Base-by-base conservation (phyloP, 1,140 invertebrate species). In the Oncopeltus fasciatus region DNA sequence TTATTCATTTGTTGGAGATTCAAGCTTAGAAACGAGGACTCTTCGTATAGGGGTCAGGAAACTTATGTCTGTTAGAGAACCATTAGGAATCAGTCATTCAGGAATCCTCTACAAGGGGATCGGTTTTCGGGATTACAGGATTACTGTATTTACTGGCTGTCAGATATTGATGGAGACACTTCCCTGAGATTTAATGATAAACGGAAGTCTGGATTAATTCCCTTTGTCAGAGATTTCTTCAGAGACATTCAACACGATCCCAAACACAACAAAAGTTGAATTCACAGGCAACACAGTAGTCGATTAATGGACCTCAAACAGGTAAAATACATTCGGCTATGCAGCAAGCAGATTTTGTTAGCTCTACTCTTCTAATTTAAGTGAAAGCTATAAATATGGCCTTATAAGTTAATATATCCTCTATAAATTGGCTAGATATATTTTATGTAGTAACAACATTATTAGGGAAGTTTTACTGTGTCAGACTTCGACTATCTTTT, bases 1-100 rank as follows among this genome's bases (percentile, higher is more conserved):
- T 28, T 93, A 92, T 70, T 91, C 89, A 70, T 93, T 92, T 68
- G 86, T 94, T 31, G 86, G 83, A 1, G 89, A 93, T 70, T 84
- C 91, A 0, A 83, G 83, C 12, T 80, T 86, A 57, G 83, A 88
- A 71, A 84, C 83, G 60, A 80, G 90, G 63, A 92, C 90, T 0
- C 75, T 88, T 14, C 73, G 90, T 60, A 88, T 93, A 66, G 88
- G 87, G 18, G 83, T 92, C 27, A 83, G 89, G 64, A 93, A 88
- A 72, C 78, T 88, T 68, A 83, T 86, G 68, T 88, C 85, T 0
- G 74, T 90, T 56, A 86, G 87, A 53, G 81, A 89, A 60, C 87
- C 87, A 0, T 81, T 90, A 14, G 69, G 69, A 2, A 69, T 64
- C 4, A 64, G 66, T 1, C 51, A 68, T 14, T 70, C 69, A 0